Percentiles rank a stretch among this genome's conserved stretches.
Evolutionary conservation across 2,797 vertebrate species (phyloP).

Genomic region (Crocodylus rhombifer): DNA sequence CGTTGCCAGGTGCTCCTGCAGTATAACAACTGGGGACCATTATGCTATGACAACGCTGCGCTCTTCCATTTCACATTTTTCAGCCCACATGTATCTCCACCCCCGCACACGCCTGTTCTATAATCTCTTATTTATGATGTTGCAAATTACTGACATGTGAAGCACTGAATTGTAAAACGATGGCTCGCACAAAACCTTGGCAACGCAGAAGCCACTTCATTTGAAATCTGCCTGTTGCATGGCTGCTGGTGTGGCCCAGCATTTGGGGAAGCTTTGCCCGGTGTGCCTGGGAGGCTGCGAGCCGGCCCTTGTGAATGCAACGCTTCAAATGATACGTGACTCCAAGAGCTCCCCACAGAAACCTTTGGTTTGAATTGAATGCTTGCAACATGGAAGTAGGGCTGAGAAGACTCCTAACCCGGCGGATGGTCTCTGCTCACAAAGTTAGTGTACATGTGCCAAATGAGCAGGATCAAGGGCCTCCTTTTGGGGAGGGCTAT

Average conservation of each 20-base stretch:
- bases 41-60: not conserved
- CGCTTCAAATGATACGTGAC: not conserved
- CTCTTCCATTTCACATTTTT: not conserved
- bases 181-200: slow-evolving; percentile 46
- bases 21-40: slow-evolving; percentile 53
- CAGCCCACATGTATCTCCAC: slow-evolving; percentile 33
- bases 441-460: not conserved
- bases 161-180: slow-evolving; percentile 29
- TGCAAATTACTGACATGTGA: not conserved
- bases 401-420: not conserved
- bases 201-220: not conserved
- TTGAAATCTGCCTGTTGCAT: slow-evolving; percentile 38
- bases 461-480: not conserved
- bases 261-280: not conserved
- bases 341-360: no score
- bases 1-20: slow-evolving; percentile 45
- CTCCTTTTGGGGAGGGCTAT: slow-evolving; percentile 32
- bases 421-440: not conserved
- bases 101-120: not conserved
- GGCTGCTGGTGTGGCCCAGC: slow-evolving; percentile 45
- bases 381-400: not conserved
- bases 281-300: slow-evolving; percentile 14
- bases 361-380: not conserved
- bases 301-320: slow-evolving; percentile 23
- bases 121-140: slow-evolving; percentile 30